phyloP scores from a whole-genome alignment of 2,888 invertebrate genomes.

The Cephus sareptanus region DNA sequence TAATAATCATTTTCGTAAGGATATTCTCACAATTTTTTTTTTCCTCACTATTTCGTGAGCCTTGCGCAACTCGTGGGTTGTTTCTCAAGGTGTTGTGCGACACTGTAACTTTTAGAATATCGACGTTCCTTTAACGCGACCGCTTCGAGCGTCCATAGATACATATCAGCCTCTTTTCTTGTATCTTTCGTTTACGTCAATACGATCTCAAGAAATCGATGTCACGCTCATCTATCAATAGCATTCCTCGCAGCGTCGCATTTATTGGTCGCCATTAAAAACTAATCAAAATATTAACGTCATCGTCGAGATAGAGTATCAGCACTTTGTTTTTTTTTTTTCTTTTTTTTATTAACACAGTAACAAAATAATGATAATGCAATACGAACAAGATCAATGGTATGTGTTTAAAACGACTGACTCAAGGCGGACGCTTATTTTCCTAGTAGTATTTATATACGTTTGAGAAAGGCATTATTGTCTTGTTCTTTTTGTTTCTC shows the following conservation, averaged over 20 bases:
- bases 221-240: background rate
- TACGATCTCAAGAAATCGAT: background rate
- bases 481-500: background rate
- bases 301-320: background rate
- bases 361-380: background rate
- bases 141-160: constrained; percentile 12
- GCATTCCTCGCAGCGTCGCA: background rate
- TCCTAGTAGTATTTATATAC: background rate
- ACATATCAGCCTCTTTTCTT: constrained; percentile 1
- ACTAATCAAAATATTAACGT: background rate
- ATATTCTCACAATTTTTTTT: background rate
- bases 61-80: background rate
- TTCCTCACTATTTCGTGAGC: background rate
- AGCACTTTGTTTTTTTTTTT: background rate
- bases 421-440: background rate
- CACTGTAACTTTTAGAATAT: constrained; percentile 6
- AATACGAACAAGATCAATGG: background rate
- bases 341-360: too few species aligned
- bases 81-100: background rate
- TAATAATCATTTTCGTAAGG: background rate
- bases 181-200: constrained; percentile 4
- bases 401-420: background rate
- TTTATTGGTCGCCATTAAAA: background rate
- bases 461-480: background rate
- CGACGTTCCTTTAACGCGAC: background rate